Base-by-base conservation (phyloP, 2,888 invertebrate species). In the Therioaphis trifolii region DNA sequence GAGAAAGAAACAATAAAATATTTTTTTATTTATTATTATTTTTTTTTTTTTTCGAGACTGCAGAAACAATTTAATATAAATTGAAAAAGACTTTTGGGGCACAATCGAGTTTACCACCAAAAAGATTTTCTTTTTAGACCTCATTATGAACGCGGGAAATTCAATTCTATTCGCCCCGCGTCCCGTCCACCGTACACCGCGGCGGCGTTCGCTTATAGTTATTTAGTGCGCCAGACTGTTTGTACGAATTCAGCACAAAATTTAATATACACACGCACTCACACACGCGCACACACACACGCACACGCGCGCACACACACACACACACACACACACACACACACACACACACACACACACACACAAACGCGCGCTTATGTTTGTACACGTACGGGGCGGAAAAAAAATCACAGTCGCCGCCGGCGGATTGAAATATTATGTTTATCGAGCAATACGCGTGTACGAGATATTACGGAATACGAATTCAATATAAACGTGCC, bases 41-140 rank as follows among this genome's bases (percentile, higher is more conserved):
- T n/a, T 11, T 24, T 43, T 66, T n/a, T n/a, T 12, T 43, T 27
- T n/a, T 24, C 12, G 27, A 61, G 18, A 4, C 46, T 7, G 7
- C 1, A 3, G 43, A 14, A 46, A 58, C 27, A 63, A 63, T 49
- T 49, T 77, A 63, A 77, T 77, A 66, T 21, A 49, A 77, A 77
- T 77, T 29, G n/a, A 66, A 77, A 77, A 66, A 3, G n/a, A 35
- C 63, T 77, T 77, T 77, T 35, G 29, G 46, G 12, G 76, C 21
- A 15, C 46, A 77, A 77, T 77, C 77, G 49, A 77, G 46, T 77
- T 77, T 77, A 29, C 46, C 49, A 18, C 35, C 49, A 3, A 66
- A 77, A 61, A 77, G 2, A 35, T 29, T 35, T 35, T 63, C 15
- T 49, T n/a, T 66, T 35, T 15, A 66, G n/a, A 77, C 77, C 49